Evolutionary conservation across 2,888 invertebrate genomes (phyloP).

Genomic region (Tupiocoris notatus): DNA sequence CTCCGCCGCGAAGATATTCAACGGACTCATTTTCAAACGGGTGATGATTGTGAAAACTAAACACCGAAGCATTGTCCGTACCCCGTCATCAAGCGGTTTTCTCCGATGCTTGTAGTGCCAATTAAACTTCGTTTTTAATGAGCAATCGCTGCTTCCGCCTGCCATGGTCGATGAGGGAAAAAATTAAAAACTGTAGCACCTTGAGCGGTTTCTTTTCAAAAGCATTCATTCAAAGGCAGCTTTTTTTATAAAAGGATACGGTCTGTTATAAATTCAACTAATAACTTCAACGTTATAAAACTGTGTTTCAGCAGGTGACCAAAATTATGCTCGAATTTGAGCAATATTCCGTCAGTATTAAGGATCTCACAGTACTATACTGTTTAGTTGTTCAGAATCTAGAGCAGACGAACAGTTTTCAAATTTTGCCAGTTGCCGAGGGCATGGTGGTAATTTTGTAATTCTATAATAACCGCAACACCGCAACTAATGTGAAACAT

Average conservation of each 20-base stretch:
- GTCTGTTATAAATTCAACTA: background rate
- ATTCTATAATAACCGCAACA: too few species aligned
- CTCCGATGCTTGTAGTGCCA: constrained; percentile 1
- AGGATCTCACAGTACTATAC: too few species aligned
- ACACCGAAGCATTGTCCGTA: background rate
- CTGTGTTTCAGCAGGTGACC: too few species aligned
- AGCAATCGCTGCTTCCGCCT: constrained; percentile 14
- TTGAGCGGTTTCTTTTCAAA: too few species aligned
- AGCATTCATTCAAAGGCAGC: background rate
- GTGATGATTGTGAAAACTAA: constrained; percentile 12
- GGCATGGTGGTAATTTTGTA: too few species aligned
- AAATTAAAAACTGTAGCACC: background rate
- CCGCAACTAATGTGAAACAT: too few species aligned
- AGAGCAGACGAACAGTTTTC: too few species aligned
- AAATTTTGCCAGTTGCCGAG: too few species aligned
- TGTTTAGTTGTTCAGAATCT: too few species aligned
- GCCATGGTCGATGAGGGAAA: background rate
- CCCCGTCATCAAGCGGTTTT: constrained; percentile 17
- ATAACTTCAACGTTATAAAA: too few species aligned
- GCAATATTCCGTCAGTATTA: too few species aligned
- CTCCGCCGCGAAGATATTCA: constrained; percentile 4
- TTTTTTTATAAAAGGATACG: background rate
- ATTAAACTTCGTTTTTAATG: constrained; percentile 14
- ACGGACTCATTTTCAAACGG: constrained; percentile 13
- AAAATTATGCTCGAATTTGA: too few species aligned